Evolutionary conservation across 2,113 vertebrate species (phyloP), one percentile per base, ranked within the genome.

Genomic region (Sisor rabdophorus): DNA sequence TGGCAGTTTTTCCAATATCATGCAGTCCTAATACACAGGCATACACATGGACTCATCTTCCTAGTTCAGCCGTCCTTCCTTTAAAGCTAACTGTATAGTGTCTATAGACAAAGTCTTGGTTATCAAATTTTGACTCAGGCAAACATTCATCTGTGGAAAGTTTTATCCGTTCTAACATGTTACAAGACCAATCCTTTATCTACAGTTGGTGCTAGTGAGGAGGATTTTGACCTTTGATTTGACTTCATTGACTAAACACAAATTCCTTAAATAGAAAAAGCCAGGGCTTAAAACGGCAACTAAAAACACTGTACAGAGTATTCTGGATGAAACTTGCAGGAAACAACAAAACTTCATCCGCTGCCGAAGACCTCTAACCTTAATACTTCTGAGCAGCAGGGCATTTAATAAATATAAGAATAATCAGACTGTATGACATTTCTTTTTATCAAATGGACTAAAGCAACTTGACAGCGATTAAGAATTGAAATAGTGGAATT

Each of bases 131-230:
- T 85, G 87, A 86, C 85, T 85, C 87, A 89, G 89, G 88, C 90
- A 89, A 83, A 87, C 84, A 85, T 90, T 90, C 90, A 91, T 92
- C 90, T 91, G 91, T 88, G 90, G 89, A 91, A 89, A 91, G 87
- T 84, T 87, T 84, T 84, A 86, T 85, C 84, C 85, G 86, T 87
- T 90, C 88, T 56, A 63, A 87, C 82, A 81, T 82, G 83, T 83
- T 81, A 87, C 85, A 88, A 84, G 84, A 86, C 86, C 85, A 83
- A 78, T 83, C 84, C 87, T 88, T 88, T 90, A 90, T 91, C 89
- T 90, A 83, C 89, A 92, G 89, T 91, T 91, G 90, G 88, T 88
- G 89, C 86, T 80, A 82, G 86, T 83, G 84, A 87, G 85, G 81
- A 86, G 86, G 88, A 89, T 91, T 90, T 86, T 90, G 88, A 91